Conservation (phyloP, 2,888 invertebrate species). For the Agriopis leucophaearia region DNA sequence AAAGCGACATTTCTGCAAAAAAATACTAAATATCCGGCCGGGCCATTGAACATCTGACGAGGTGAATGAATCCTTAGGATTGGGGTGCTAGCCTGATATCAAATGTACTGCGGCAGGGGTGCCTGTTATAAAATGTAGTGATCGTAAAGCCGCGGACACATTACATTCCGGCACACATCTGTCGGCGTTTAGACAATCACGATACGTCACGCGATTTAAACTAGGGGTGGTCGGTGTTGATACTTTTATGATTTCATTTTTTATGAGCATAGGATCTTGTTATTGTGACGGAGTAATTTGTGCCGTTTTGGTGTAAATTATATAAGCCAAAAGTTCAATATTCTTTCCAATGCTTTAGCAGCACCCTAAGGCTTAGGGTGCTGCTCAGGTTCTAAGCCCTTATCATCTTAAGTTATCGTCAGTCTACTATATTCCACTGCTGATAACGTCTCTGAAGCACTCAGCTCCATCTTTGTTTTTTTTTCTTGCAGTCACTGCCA, state of each 20-base stretch:
- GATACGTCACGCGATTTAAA: conserved; percentile 83
- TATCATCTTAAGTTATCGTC: no score
- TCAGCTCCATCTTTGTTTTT: no score
- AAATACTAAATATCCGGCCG: conserved; percentile 68
- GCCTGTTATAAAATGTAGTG: conserved; percentile 76
- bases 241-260: conserved; percentile 49
- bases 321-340: no score
- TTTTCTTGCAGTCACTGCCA: no score
- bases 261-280: background rate
- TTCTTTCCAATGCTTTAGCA: no score
- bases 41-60: conserved; percentile 85
- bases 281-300: background rate
- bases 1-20: conserved; percentile 70
- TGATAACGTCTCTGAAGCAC: no score
- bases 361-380: no score
- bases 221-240: conserved; percentile 57
- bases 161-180: conserved; percentile 86
- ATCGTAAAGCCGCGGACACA: conserved; percentile 78
- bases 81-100: conserved; percentile 64
- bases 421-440: no score
- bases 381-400: no score
- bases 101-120: conserved; percentile 36
- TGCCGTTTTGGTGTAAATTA: no score
- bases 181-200: conserved; percentile 86
- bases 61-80: conserved; percentile 79